phyloP scores from a whole-genome alignment of 2,113 vertebrate species.

The Barnardius zonarius region DNA sequence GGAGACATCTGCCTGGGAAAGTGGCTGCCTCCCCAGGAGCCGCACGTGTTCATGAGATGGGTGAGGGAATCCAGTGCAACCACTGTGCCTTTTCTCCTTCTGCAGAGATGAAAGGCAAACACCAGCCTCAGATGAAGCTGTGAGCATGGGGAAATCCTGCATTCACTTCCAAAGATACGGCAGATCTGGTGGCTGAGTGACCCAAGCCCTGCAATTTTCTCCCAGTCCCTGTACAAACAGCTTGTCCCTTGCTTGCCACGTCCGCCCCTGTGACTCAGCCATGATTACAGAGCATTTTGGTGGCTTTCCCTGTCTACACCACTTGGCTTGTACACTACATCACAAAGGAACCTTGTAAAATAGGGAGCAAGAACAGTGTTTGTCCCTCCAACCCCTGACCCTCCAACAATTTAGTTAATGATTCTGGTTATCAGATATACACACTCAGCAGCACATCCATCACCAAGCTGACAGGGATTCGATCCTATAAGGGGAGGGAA shows the following conservation, averaged over 20 bases:
- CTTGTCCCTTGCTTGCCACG: neutral
- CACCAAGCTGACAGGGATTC: conserved; percentile 28
- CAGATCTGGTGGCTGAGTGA: accelerated
- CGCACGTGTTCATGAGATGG: neutral
- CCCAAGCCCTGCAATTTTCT: neutral
- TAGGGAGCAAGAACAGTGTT: accelerated
- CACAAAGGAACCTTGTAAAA: neutral
- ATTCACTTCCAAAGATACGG: neutral
- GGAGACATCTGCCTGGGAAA: conserved; percentile 2
- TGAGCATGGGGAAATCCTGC: neutral
- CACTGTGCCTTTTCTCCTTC: neutral
- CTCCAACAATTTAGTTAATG: conserved; percentile 31
- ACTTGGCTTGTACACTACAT: neutral
- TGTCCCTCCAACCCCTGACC: neutral
- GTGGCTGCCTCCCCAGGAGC: neutral
- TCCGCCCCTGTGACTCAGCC: accelerated
- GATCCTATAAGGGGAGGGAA: neutral
- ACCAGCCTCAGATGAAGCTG: accelerated
- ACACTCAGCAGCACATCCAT: conserved; percentile 59
- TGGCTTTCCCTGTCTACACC: neutral
- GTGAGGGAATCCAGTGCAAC: neutral
- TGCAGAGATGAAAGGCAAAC: neutral
- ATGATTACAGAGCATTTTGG: accelerated
- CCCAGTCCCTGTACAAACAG: neutral
- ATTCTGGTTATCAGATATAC: conserved; percentile 43